Base-by-base conservation (phyloP, 2,113 vertebrate genomes). In the Todiramphus saurophagus region DNA sequence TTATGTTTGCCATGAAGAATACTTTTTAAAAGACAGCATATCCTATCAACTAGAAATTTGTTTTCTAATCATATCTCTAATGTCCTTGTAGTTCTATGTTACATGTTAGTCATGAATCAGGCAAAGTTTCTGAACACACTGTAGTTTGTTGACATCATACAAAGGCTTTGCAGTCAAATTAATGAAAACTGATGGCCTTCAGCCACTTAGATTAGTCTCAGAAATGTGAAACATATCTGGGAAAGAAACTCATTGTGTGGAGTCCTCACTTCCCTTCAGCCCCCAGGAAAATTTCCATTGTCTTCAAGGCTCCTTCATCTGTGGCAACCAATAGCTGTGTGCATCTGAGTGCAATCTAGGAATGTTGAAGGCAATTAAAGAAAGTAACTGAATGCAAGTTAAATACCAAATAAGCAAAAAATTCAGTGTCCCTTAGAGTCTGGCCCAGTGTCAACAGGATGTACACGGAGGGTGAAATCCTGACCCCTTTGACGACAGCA, bases 371-470 rank as follows among this genome's bases (percentile, higher is more conserved):
- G 39, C 20, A 89, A 76, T 86, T 86, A 82, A 84, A 76, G 21
- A 35, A 59, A 87, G 37, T 39, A 74, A 87, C 20, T 15, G 30
- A 81, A 64, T 68, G 30, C 35, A 69, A 73, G 16, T 89, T 78
- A 18, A 31, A 83, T 75, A 68, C 33, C 48, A 72, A 94, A 62
- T 37, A 66, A 35, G 44, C 30, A 68, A 51, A 92, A 82, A 51
- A 83, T 44, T 53, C 70, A 62, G 53, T 1, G 0, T 92, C 46
- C 74, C n/a, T 35, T 75, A 60, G 83, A 82, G 16, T 66, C 84
- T 94, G 92, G 89, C 90, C 44, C 69, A 17, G 21, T 17, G 25
- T 84, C 86, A 95, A 84, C 77, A 94, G 80, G 66, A 90, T 89
- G 55, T 82, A 72, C 41, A 37, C 17, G 1, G 73, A 60, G 31